Evolutionary conservation across 2,888 invertebrate genomes (phyloP).

Genomic region (Erebia palarica): DNA sequence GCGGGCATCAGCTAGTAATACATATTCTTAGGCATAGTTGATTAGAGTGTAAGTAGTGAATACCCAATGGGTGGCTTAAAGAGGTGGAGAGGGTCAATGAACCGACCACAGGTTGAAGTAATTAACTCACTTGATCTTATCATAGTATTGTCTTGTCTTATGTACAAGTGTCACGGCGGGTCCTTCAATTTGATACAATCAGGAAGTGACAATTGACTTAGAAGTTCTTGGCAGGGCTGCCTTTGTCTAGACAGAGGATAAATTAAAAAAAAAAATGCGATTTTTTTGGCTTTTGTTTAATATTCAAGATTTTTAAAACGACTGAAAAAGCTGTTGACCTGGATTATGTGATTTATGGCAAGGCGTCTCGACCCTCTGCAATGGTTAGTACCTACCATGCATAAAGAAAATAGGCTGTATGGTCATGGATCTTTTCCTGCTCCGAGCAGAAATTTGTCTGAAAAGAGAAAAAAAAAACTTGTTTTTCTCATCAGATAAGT

Average conservation of each 20-base stretch:
- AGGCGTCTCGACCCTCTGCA: too few relatives aligned
- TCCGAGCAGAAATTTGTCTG: background rate
- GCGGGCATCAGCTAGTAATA: background rate
- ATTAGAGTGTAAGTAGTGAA: conserved; percentile 7
- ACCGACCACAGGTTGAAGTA: conserved; percentile 37
- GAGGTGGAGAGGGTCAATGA: conserved; percentile 40
- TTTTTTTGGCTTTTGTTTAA: background rate
- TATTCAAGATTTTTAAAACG: background rate
- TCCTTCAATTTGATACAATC: conserved; percentile 55
- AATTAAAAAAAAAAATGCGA: background rate
- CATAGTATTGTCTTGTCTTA: conserved; percentile 46
- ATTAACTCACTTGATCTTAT: conserved; percentile 41
- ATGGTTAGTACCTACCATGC: too few relatives aligned
- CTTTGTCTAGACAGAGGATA: background rate
- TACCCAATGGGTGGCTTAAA: background rate
- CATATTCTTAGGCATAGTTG: background rate
- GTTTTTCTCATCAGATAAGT: conserved; percentile 34
- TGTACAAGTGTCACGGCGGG: conserved; percentile 38
- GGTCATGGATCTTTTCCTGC: background rate
- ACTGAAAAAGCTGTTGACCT: background rate
- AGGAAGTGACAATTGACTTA: conserved; percentile 78
- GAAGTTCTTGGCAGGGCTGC: conserved; percentile 53
- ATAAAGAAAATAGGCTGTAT: background rate
- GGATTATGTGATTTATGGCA: too few relatives aligned
- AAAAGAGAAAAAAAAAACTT: background rate